Conservation (phyloP, 2,113 vertebrate species). For the Pandion haliaetus region DNA sequence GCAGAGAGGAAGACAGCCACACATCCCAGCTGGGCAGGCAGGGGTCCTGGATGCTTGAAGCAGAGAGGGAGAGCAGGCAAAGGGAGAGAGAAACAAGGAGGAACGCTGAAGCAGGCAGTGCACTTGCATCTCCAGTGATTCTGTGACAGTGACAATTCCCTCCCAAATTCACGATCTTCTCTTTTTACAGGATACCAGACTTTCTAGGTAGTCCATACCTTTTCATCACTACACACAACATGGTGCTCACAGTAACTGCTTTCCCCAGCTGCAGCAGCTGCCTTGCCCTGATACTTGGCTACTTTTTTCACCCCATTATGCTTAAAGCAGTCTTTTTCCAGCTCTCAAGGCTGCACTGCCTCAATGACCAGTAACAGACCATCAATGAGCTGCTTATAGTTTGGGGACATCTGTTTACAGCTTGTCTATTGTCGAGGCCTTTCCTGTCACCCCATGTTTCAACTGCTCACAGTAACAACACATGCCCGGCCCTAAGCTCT, state of each 20-base stretch:
- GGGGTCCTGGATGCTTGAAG: neutral
- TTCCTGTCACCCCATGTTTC: neutral
- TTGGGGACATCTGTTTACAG: neutral
- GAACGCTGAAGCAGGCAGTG: neutral
- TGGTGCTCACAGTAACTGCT: neutral
- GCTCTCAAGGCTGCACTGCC: neutral
- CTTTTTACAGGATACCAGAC: neutral
- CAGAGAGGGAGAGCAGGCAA: neutral
- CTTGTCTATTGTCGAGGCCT: neutral
- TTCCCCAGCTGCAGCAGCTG: neutral
- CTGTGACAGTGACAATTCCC: neutral
- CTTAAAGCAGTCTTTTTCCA: neutral
- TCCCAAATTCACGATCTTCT: neutral
- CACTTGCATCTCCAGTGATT: neutral
- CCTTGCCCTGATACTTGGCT: neutral
- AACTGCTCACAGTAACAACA: neutral
- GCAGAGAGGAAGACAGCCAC: neutral
- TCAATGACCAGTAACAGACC: neutral
- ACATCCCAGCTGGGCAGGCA: neutral
- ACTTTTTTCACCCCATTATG: fast-evolving
- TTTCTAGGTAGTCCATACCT: neutral
- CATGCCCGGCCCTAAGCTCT: fast-evolving
- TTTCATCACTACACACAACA: neutral
- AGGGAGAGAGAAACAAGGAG: neutral
- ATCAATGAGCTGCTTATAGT: neutral